A percentile compares a stretch with the other conserved stretches of the same genome.
Conservation (phyloP, 2,888 invertebrate species). For the Podotricha telesiphe region DNA sequence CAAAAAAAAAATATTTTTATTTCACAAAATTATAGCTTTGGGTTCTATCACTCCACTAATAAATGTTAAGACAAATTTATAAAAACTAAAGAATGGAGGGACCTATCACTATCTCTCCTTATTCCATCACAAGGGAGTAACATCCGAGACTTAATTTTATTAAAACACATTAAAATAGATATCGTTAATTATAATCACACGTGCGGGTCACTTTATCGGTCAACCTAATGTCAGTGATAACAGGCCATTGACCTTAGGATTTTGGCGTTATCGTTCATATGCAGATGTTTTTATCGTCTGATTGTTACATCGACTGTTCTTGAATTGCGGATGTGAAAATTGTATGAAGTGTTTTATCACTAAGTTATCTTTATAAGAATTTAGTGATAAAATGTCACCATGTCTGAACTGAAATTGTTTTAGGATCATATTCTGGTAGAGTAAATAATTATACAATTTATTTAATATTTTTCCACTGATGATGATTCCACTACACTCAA, state of each 20-base stretch:
- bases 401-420: no score
- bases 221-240: constrained; percentile 50
- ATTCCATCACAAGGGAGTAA: neutral
- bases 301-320: constrained; percentile 26
- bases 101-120: neutral
- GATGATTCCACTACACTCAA: no score
- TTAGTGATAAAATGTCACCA: no score
- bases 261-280: constrained; percentile 40
- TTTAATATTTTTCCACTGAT: no score
- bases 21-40: no score
- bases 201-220: constrained; percentile 45
- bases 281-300: constrained; percentile 35
- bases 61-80: no score
- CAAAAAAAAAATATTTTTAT: no score
- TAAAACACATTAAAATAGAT: constrained; percentile 23
- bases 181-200: constrained; percentile 34
- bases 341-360: neutral
- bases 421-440: no score
- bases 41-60: no score
- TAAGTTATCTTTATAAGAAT: neutral
- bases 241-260: constrained; percentile 44
- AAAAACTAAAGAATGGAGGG: neutral
- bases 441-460: no score
- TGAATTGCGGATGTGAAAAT: neutral
- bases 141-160: neutral